Conservation (phyloP, 2,888 invertebrate species). For the Cordylochernes scorpioides region DNA sequence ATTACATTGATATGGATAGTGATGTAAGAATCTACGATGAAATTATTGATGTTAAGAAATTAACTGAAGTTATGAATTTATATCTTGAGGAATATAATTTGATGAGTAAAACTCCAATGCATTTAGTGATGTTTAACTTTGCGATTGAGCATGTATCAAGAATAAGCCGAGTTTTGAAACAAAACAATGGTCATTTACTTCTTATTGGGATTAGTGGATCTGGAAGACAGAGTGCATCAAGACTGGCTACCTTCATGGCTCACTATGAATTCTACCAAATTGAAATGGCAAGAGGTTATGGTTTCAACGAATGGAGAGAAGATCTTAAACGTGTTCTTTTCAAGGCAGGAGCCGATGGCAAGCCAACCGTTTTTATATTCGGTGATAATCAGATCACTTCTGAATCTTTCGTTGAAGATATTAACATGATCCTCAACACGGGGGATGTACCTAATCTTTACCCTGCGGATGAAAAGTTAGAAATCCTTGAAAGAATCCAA, state of each 20-base stretch:
- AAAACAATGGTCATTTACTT: constrained; percentile 57
- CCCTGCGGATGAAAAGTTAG: constrained; percentile 64
- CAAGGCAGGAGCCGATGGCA: constrained; percentile 57
- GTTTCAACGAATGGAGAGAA: constrained; percentile 63
- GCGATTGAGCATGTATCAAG: constrained; percentile 76
- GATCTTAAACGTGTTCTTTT: constrained; percentile 47
- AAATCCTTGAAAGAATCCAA: constrained; percentile 76
- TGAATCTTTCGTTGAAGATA: constrained; percentile 74
- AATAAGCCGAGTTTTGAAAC: constrained; percentile 46
- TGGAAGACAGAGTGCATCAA: constrained; percentile 55
- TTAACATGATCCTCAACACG: constrained; percentile 72
- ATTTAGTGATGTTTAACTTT: constrained; percentile 61
- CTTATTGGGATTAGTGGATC: constrained; percentile 67
- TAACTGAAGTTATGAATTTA: constrained; percentile 51
- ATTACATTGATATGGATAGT: constrained; percentile 66
- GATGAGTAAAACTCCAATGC: constrained; percentile 57
- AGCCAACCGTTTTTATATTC: constrained; percentile 59
- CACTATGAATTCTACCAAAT: constrained; percentile 51
- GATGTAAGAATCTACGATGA: constrained; percentile 46
- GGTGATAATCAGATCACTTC: constrained; percentile 60
- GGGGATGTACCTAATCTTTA: constrained; percentile 81
- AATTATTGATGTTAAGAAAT: constrained; percentile 40
- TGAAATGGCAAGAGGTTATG: constrained; percentile 56
- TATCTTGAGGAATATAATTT: constrained; percentile 44
- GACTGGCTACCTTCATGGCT: constrained; percentile 54